Evolutionary conservation across 2,888 invertebrate species (phyloP).

Genomic region (Petrolisthes cinctipes): DNA sequence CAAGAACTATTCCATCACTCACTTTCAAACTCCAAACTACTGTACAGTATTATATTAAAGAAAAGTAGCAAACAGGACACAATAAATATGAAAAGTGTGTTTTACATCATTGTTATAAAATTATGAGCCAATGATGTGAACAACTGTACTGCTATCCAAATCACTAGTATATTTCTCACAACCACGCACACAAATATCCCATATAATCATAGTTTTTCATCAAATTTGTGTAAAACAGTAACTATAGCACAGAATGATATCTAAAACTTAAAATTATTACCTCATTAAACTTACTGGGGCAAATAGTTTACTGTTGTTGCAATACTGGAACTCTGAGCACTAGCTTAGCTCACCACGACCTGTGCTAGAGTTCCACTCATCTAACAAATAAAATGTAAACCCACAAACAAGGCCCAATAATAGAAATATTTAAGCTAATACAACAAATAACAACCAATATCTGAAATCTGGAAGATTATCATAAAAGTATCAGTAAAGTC

Average conservation of each 20-base stretch:
- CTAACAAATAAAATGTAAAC: neutral
- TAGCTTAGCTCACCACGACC: conserved; percentile 31
- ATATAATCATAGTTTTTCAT: conserved; percentile 9
- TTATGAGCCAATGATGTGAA: conserved; percentile 11
- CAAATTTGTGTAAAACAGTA: conserved; percentile 10
- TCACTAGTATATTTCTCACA: conserved; percentile 6
- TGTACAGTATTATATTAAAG: neutral
- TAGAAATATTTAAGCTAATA: neutral
- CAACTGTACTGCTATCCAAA: neutral
- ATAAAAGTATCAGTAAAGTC: conserved; percentile 83
- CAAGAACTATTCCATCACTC: too few species aligned
- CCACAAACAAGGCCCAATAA: neutral
- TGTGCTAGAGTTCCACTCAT: conserved; percentile 12
- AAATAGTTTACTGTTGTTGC: neutral
- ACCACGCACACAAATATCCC: neutral
- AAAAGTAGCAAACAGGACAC: neutral
- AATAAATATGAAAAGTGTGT: neutral
- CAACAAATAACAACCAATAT: conserved; percentile 18
- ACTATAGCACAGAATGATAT: neutral
- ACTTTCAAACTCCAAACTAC: too few species aligned
- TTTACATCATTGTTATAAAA: neutral
- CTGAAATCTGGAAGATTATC: conserved; percentile 27
- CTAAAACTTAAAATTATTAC: conserved; percentile 5
- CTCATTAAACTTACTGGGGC: neutral
- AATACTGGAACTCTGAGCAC: conserved; percentile 5